Base-by-base conservation (phyloP, 1,140 invertebrate genomes). In the Cyclargus thomasi region DNA sequence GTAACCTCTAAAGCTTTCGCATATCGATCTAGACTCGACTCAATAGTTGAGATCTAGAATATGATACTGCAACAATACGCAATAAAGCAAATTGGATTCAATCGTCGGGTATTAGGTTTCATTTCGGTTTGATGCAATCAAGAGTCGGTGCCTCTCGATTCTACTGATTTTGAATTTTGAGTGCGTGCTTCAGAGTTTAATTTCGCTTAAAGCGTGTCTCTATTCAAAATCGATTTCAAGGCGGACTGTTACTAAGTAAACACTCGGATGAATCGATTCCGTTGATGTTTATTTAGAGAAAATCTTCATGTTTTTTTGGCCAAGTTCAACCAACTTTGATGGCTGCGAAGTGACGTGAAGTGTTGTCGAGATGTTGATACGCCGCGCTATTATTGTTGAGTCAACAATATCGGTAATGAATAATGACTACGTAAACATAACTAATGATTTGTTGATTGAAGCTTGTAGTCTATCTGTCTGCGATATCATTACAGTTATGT, bases 191-290 rank as follows among this genome's bases (percentile, higher is more conserved):
- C 67, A 81, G 70, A 74, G 75, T 74, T 47, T 62, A 63, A 74
- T 78, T 76, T 81, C 59, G 64, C 67, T 63, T 69, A 70, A 69
- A 64, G 59, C 64, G 16, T 18, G 53, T 66, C 62, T 67, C 79
- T 76, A 82, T 83, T 78, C 68, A 70, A 86, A 88, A 88, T 86
- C 86, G 84, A 88, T 90, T 89, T 83, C 80, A 83, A 85, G 83
- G 81, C 81, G 80, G 79, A 82, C 79, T 87, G 87, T 90, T 86
- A 88, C 86, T 90, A 85, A 88, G 85, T 85, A 88, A 90, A 90
- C 81, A 90, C 79, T 86, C 67, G 53, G 75, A 79, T 78, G 79
- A 83, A 90, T 86, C 81, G 83, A 85, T 86, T 80, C 73, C 79
- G 74, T 75, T 78, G 77, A 83, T 88, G 80, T 90, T 90, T 90